Percentiles rank a stretch among this genome's conserved stretches.
Conservation (phyloP, 2,797 vertebrate genomes). For the Synaphobranchus kaupii region DNA sequence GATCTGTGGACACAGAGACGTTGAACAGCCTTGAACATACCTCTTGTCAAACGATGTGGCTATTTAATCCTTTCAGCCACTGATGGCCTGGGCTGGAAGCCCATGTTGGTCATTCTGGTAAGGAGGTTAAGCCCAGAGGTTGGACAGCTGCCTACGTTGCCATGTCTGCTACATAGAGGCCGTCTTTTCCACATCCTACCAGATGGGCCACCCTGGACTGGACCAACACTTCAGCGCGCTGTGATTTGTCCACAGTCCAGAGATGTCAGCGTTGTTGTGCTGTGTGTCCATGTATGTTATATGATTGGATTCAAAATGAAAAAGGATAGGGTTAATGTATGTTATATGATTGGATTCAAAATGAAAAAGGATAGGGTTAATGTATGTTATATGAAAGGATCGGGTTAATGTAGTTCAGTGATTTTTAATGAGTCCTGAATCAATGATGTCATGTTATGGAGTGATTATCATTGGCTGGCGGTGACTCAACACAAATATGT, state of each 20-base stretch:
- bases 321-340: background rate
- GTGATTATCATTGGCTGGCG: background rate
- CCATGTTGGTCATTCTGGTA: background rate
- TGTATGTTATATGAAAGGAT: too few relatives aligned
- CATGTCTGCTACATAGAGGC: background rate
- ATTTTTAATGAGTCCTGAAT: background rate
- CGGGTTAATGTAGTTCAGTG: background rate
- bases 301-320: background rate
- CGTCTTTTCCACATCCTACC: background rate
- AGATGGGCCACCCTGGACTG: background rate
- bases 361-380: too few relatives aligned
- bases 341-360: background rate
- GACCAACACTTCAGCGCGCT: background rate
- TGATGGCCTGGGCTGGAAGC: background rate
- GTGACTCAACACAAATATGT: too few relatives aligned
- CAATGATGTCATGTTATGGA: background rate
- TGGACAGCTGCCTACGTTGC: conserved; percentile 3
- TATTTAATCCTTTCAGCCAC: conserved; percentile 4
- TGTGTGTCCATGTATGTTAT: background rate
- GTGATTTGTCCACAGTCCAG: background rate
- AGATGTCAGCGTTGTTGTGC: background rate
- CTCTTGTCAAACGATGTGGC: background rate
- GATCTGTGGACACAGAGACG: background rate
- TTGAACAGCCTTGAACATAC: background rate
- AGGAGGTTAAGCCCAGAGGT: conserved; percentile 1